A percentile compares a stretch with the other conserved stretches of the same genome.
phyloP scores from a whole-genome alignment of 1,140 invertebrate species.

The Aphelinus atriplicis region DNA sequence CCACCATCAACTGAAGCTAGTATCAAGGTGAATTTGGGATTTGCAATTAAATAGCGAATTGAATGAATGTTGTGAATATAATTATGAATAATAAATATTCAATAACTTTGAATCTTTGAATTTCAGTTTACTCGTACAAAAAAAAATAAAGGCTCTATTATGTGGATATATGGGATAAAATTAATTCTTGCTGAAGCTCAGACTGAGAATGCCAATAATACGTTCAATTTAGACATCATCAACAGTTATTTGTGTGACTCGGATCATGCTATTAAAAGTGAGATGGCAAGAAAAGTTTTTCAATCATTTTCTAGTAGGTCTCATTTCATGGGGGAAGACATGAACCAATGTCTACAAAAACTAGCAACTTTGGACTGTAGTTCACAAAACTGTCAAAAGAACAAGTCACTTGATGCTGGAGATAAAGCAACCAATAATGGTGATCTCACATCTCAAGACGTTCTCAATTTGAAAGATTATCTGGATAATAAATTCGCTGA shows the following conservation, averaged over 20 bases:
- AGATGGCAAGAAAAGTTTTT: conserved; percentile 44
- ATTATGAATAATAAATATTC: not conserved
- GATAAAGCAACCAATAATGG: conserved; percentile 14
- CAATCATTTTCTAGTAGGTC: conserved; percentile 41
- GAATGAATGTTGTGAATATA: too few relatives aligned
- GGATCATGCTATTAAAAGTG: conserved; percentile 37
- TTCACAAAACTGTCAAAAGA: conserved; percentile 10
- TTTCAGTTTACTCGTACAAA: conserved; percentile 63
- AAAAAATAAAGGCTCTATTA: conserved; percentile 52
- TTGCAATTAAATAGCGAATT: too few relatives aligned
- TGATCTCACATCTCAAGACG: conserved; percentile 20
- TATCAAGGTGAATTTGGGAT: conserved; percentile 56
- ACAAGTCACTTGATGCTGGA: not conserved
- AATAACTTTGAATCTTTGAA: conserved; percentile 26
- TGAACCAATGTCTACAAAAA: conserved; percentile 41
- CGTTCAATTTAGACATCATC: conserved; percentile 54
- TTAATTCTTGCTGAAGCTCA: conserved; percentile 52
- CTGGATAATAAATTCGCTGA: conserved; percentile 59
- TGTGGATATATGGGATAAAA: conserved; percentile 64
- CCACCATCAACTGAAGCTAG: conserved; percentile 58
- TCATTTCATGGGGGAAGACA: conserved; percentile 40
- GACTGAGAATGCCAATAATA: conserved; percentile 39
- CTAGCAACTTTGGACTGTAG: conserved; percentile 32
- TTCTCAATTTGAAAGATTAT: conserved; percentile 45
- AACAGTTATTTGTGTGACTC: conserved; percentile 49